These are phyloP conservation scores for Leucophenga maculata DNA, from an alignment of 2,888 invertebrate genomes.

Conservation along the genomic window DNA sequence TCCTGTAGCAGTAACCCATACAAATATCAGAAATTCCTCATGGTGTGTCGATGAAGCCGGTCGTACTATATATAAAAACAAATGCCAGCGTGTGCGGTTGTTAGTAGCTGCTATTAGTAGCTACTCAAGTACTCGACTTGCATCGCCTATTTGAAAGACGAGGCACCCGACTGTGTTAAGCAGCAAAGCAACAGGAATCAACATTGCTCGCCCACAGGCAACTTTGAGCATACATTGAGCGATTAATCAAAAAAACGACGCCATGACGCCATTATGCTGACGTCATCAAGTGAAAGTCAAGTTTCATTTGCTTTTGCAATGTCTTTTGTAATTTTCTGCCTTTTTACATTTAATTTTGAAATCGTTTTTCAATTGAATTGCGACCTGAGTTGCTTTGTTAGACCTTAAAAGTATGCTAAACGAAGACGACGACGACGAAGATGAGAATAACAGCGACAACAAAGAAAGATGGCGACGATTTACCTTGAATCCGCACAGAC, in stretches of 20 bases:
- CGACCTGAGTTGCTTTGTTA: background rate
- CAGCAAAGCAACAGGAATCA: background rate
- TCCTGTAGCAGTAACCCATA: no score
- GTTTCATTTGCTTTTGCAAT: background rate
- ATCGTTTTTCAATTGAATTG: background rate
- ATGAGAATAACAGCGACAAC: background rate
- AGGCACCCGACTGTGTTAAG: no score
- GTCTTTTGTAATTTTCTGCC: background rate
- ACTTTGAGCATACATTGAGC: background rate
- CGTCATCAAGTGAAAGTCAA: background rate
- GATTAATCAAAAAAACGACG: no score
- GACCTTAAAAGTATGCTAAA: background rate
- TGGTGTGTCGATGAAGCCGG: no score
- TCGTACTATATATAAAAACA: no score
- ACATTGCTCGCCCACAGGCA: background rate
- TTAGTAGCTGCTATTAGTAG: no score
- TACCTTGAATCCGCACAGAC: constrained; percentile 4
- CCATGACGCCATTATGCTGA: background rate
- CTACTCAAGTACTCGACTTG: no score
- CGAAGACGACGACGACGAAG: background rate
- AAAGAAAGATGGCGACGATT: background rate
- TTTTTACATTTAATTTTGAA: background rate
- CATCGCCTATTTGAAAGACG: no score
- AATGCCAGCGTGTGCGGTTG: no score
- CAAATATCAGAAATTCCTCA: no score